Base-by-base conservation (phyloP, 2,797 vertebrate species). In the Kryptopterus vitreolus region DNA sequence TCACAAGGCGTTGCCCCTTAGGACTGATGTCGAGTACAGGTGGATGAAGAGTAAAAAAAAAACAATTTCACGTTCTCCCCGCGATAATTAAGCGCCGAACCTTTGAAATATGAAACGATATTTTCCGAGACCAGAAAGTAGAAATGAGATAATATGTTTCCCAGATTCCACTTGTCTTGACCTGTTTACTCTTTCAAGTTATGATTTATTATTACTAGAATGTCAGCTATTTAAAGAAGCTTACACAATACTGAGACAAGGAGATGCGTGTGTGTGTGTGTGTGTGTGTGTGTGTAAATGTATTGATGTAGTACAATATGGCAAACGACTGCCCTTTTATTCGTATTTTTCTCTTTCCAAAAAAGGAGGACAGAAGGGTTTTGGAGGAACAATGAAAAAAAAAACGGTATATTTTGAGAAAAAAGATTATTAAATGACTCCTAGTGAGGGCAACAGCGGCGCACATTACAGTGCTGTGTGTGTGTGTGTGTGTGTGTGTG, bases 381-480 rank as follows among this genome's bases (percentile, higher is more conserved):
- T 24, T 81, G 63, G 68, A 81, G 59, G 59, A 80, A 66, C 43
- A 74, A 43, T 75, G 62, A 75, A 68, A 68, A 75, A 68, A 68
- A 26, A 81, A 81, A 13, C 2, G 62, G 50, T 50, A 53, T 76
- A 58, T 58, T 75, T 66, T 74, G 29, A 24, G 31, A n/a, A 38
- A n/a, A 55, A 65, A 20, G n/a, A 7, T 63, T 43, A 73, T 80
- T 73, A 43, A 63, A 73, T 72, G 78, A 63, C 57, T 72, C 55
- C 59, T 69, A 35, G 26, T 50, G 13, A 63, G 22, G 24, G 59
- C 70, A 80, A 38, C 59, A 46, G 62, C 48, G 57, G 12, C 13
- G 48, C n/a, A 46, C 48, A 29, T 79, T 79, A 63, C 43, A 73
- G 13, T 18, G 7, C 22, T n/a, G 2, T 62, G 13, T 20, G 16